A percentile compares a stretch with the other conserved stretches of the same genome.
Evolutionary conservation across 2,113 vertebrate genomes (phyloP).

Genomic region (Notechis scutatus): DNA sequence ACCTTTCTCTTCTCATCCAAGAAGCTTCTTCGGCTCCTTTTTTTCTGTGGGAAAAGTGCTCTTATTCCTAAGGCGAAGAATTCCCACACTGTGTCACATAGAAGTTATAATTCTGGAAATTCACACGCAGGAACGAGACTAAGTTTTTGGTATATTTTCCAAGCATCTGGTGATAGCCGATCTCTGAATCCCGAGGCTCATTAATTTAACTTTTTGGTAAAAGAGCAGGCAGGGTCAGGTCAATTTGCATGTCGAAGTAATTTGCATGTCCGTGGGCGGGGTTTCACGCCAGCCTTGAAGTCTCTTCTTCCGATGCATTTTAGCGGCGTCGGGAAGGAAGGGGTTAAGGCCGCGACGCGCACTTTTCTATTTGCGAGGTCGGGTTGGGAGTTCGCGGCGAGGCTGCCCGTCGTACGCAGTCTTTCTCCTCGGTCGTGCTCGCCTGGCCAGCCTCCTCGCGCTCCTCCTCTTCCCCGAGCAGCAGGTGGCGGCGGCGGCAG

Average conservation of each 20-base stretch:
- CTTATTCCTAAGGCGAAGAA: background rate
- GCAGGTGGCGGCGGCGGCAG: background rate
- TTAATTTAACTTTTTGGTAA: background rate
- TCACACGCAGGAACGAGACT: background rate
- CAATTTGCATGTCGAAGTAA: background rate
- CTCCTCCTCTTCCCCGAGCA: background rate
- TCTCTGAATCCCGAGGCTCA: background rate
- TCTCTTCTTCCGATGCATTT: background rate
- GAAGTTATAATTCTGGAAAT: background rate
- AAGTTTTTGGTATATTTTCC: background rate
- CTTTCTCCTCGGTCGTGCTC: background rate
- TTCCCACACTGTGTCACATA: background rate
- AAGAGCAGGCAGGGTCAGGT: background rate
- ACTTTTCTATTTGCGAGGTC: constrained; percentile 23
- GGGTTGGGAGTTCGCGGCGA: background rate
- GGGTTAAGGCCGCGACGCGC: constrained; percentile 3
- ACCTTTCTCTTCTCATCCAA: too few species aligned
- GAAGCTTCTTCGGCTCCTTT: too few species aligned
- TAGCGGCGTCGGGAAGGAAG: background rate
- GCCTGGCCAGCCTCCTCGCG: background rate
- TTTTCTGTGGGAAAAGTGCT: background rate
- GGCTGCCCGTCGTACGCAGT: constrained; percentile 32
- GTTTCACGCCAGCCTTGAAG: background rate
- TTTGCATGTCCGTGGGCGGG: background rate
- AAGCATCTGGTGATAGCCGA: background rate